Percentiles rank a stretch among this genome's conserved stretches.
Conservation (phyloP, 2,113 vertebrate genomes). For the Chaetorhynchus papuensis region DNA sequence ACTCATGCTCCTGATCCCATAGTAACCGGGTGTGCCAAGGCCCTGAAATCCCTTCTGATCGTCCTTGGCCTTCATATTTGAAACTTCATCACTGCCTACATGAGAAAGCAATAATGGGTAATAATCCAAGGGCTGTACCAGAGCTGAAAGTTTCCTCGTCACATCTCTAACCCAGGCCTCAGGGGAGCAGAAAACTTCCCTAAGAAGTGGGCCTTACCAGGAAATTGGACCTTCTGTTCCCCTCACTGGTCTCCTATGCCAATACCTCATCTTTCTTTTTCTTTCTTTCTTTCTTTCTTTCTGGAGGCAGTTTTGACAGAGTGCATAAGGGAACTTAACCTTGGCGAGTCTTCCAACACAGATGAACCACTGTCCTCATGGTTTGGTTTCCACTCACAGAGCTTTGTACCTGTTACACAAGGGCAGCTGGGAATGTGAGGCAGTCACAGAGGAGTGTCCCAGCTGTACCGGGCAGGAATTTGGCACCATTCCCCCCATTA, state of each 20-base stretch:
- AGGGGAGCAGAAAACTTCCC: neutral
- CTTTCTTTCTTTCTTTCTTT: neutral
- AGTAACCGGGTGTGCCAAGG: neutral
- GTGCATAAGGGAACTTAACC: neutral
- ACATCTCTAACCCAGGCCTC: neutral
- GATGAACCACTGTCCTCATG: rapidly evolving
- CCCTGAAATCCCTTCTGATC: neutral
- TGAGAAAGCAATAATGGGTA: neutral
- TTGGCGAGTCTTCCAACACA: neutral
- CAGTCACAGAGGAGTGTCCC: rapidly evolving
- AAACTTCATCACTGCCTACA: neutral
- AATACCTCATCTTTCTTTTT: neutral
- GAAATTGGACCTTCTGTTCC: neutral
- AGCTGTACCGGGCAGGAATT: neutral
- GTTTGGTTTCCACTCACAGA: neutral
- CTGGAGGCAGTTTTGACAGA: neutral
- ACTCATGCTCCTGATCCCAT: neutral
- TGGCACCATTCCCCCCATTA: neutral
- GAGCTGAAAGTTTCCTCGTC: neutral
- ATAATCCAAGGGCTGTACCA: neutral
- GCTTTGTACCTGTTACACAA: neutral
- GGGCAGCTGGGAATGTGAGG: neutral
- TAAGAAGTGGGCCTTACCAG: neutral
- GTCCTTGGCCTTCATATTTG: neutral
- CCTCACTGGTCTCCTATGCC: neutral